These are phyloP conservation scores for Palythoa caribaeorum DNA, from an alignment of 92 coral and sea anemone species.

Conservation along the genomic window DNA sequence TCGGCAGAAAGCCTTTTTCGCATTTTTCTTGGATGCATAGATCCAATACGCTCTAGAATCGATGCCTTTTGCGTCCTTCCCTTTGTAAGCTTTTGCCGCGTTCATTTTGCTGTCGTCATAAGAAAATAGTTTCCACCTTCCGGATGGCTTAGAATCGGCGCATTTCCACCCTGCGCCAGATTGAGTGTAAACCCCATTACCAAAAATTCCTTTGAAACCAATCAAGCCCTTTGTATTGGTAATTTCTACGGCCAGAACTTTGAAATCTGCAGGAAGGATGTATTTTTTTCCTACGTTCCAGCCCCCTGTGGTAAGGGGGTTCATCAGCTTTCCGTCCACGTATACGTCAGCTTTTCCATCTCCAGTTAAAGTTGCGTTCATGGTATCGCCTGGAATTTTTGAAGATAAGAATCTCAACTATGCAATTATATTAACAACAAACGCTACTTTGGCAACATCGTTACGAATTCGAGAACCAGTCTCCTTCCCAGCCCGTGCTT, in stretches of 20 bases:
- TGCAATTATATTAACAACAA: too few species aligned
- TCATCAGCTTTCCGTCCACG: not conserved
- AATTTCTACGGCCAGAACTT: not conserved
- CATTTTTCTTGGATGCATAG: not conserved
- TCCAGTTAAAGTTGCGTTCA: not conserved
- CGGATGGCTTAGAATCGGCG: not conserved
- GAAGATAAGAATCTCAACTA: too few species aligned
- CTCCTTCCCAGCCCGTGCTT: too few species aligned
- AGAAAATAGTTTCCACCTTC: not conserved
- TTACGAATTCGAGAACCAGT: too few species aligned
- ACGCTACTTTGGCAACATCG: too few species aligned
- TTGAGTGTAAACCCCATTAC: not conserved
- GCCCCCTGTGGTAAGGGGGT: not conserved
- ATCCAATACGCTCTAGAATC: not conserved
- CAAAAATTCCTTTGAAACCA: not conserved
- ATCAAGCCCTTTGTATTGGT: not conserved
- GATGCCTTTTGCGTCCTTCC: not conserved
- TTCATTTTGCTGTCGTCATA: not conserved
- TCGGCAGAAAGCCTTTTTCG: not conserved
- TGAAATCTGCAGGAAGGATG: slow-evolving; percentile 4
- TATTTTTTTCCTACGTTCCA: not conserved
- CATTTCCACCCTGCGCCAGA: slow-evolving; percentile 14
- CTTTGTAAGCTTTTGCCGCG: not conserved
- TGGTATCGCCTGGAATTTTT: not conserved
- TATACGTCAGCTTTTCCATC: not conserved